Conservation (phyloP, 2,113 vertebrate genomes). For the Rhabdornis inornatus region DNA sequence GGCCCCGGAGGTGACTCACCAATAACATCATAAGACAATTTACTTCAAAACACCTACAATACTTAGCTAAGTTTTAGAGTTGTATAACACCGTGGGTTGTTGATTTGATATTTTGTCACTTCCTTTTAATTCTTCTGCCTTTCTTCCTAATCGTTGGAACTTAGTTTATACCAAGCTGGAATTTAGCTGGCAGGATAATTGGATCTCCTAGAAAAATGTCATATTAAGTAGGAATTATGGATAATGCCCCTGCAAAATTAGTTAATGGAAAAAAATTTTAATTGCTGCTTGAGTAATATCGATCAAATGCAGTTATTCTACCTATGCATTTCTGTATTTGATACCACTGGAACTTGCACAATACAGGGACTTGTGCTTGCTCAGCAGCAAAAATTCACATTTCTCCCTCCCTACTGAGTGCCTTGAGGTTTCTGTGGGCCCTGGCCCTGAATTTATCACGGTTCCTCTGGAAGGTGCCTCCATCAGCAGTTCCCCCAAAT, state of each 20-base stretch:
- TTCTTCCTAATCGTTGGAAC: slow-evolving; percentile 26
- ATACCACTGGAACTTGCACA: not conserved
- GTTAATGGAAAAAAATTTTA: slow-evolving; percentile 45
- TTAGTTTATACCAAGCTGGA: slow-evolving; percentile 45
- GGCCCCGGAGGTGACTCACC: slow-evolving; percentile 43
- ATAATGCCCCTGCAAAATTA: slow-evolving; percentile 21
- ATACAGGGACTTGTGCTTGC: not conserved
- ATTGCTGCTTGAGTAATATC: slow-evolving; percentile 36
- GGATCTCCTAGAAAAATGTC: slow-evolving; percentile 39
- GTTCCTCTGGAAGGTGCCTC: not conserved
- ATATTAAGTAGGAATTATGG: slow-evolving; percentile 28
- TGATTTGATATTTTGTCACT: slow-evolving; percentile 64
- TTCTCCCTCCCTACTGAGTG: not conserved
- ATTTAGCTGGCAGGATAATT: slow-evolving; percentile 58
- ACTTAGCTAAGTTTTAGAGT: slow-evolving; percentile 52
- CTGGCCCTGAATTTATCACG: not conserved
- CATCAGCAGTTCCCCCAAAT: not conserved
- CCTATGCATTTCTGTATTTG: not conserved
- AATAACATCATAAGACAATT: slow-evolving; percentile 46
- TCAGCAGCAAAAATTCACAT: not conserved
- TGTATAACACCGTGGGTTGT: slow-evolving; percentile 54
- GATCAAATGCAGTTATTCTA: slow-evolving; percentile 5
- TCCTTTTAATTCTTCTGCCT: slow-evolving; percentile 44
- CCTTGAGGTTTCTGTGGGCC: not conserved
- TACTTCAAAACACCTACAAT: slow-evolving; percentile 59